These are phyloP conservation scores for Laterallus jamaicensis DNA, from an alignment of 2,113 vertebrate species.

Conservation along the genomic window DNA sequence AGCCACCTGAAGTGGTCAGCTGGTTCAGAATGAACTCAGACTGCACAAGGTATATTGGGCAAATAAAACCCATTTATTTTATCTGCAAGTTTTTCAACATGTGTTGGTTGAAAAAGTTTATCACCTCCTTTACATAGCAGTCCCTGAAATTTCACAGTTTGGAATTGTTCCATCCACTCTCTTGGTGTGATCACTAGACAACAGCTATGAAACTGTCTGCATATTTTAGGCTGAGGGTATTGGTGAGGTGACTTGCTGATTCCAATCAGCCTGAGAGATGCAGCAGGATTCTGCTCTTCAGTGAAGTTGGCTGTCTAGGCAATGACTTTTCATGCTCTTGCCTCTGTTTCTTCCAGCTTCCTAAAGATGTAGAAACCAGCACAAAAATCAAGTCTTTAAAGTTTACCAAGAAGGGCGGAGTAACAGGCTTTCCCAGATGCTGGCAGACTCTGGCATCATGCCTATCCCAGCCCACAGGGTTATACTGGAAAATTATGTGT, in stretches of 20 bases:
- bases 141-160: background rate
- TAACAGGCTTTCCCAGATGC: background rate
- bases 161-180: background rate
- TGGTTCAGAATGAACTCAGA: background rate
- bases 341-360: background rate
- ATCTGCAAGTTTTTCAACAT: background rate
- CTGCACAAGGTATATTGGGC: background rate
- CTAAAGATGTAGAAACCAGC: background rate
- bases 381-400: background rate
- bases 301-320: background rate
- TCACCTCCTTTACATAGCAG: background rate
- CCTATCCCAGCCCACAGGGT: background rate
- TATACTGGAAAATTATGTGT: background rate
- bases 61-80: background rate
- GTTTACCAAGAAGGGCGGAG: background rate
- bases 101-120: background rate
- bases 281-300: background rate
- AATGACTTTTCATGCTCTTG: background rate
- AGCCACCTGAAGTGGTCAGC: conserved; percentile 26
- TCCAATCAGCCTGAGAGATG: background rate
- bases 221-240: background rate
- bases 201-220: background rate
- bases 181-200: background rate
- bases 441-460: background rate
- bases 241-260: background rate